A percentile compares a stretch with the other conserved stretches of the same genome.
phyloP scores from a whole-genome alignment of 2,888 invertebrate genomes.

The Malthinus seriepunctatus region DNA sequence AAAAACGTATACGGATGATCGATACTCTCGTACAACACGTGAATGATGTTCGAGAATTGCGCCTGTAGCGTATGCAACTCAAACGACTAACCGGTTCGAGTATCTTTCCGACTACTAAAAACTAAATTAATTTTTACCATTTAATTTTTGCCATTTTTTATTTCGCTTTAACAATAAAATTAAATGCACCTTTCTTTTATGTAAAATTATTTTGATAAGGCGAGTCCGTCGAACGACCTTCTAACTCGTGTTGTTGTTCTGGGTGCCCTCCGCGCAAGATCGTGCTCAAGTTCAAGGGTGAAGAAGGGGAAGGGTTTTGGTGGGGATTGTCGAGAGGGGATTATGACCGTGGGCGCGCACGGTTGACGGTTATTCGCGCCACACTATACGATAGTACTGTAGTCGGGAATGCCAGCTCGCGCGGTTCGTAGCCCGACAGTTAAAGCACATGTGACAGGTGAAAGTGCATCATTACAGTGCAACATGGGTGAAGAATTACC shows the following conservation, averaged over 20 bases:
- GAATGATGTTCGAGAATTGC: constrained; percentile 23
- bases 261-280: constrained; percentile 35
- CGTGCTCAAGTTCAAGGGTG: constrained; percentile 56
- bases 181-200: not conserved
- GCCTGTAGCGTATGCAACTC: constrained; percentile 28
- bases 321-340: constrained; percentile 62
- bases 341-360: constrained; percentile 55
- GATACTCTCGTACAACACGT: constrained; percentile 13
- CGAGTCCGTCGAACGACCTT: constrained; percentile 28
- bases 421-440: constrained; percentile 50
- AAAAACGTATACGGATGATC: constrained; percentile 27
- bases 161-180: not conserved
- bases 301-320: constrained; percentile 53
- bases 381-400: constrained; percentile 51
- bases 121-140: not conserved
- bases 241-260: constrained; percentile 16
- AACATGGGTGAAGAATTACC: constrained; percentile 89
- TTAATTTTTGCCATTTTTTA: not conserved
- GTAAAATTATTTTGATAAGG: constrained; percentile 5
- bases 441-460: constrained; percentile 48
- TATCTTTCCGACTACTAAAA: too few relatives aligned
- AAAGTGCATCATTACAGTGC: constrained; percentile 43
- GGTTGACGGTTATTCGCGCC: constrained; percentile 57
- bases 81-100: constrained; percentile 3
- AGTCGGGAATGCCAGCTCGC: constrained; percentile 54